Evolutionary conservation across 2,888 invertebrate genomes (phyloP).

Genomic region (Ornithoptera priamus): DNA sequence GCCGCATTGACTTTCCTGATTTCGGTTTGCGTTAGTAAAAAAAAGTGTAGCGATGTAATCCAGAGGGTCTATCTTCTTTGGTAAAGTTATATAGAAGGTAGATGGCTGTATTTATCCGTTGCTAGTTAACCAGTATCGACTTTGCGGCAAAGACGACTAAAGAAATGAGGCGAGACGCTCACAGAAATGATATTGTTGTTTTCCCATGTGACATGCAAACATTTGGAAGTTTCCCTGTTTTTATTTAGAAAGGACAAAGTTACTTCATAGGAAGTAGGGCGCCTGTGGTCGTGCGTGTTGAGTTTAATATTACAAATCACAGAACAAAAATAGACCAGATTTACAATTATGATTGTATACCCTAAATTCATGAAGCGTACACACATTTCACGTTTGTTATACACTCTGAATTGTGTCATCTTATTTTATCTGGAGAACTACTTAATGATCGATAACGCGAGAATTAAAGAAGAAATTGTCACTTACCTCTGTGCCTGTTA

Average conservation of each 20-base stretch:
- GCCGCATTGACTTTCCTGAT: conserved; percentile 50
- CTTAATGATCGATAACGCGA: not conserved
- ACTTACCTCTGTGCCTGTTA: conserved; percentile 99
- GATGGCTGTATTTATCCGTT: conserved; percentile 64
- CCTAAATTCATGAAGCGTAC: not conserved
- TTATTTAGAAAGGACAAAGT: conserved; percentile 51
- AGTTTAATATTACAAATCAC: not conserved
- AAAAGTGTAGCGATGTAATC: conserved; percentile 46
- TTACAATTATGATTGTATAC: not conserved
- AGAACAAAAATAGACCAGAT: not conserved
- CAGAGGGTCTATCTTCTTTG: conserved; percentile 53
- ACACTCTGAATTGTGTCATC: not conserved
- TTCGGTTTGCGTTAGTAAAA: conserved; percentile 40
- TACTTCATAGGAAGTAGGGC: conserved; percentile 31
- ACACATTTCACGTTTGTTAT: not conserved
- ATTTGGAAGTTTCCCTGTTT: conserved; percentile 51
- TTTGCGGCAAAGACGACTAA: conserved; percentile 61
- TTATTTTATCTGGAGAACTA: not conserved
- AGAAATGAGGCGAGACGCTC: conserved; percentile 65
- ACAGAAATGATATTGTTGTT: conserved; percentile 63
- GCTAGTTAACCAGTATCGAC: conserved; percentile 64
- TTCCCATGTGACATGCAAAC: conserved; percentile 58
- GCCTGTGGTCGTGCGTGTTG: conserved; percentile 6
- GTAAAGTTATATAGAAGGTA: conserved; percentile 54
- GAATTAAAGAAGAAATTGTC: conserved; percentile 17